Percentiles rank a stretch among this genome's conserved stretches.
Conservation (phyloP, 2,113 vertebrate genomes). For the Cynoglossus semilaevis region DNA sequence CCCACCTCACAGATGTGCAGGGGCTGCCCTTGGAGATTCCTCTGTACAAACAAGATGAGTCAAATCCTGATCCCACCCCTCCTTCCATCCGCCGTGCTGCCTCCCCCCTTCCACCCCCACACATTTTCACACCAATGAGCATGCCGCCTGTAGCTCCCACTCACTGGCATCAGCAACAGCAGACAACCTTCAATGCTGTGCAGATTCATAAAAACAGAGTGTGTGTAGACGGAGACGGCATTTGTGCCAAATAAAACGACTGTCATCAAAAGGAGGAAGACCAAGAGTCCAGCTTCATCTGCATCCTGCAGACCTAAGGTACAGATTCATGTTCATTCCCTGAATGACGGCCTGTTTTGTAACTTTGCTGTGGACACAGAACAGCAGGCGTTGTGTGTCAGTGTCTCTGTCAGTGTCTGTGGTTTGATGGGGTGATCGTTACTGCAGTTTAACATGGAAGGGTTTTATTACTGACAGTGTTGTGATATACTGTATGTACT, state of each 20-base stretch:
- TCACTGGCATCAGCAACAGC: slow-evolving; percentile 66
- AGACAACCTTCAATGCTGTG: slow-evolving; percentile 55
- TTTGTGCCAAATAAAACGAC: slow-evolving; percentile 43
- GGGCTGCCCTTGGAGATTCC: slow-evolving; percentile 61
- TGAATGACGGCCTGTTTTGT: slow-evolving; percentile 46
- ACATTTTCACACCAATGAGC: slow-evolving; percentile 69
- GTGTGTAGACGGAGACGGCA: slow-evolving; percentile 35
- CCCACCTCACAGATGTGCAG: slow-evolving; percentile 48
- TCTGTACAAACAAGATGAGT: slow-evolving; percentile 41
- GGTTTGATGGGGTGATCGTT: slow-evolving; percentile 14
- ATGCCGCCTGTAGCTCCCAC: slow-evolving; percentile 65
- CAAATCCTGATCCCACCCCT: not conserved
- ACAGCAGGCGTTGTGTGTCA: slow-evolving; percentile 4
- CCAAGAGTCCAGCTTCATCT: slow-evolving; percentile 43
- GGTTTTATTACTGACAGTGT: slow-evolving; percentile 11
- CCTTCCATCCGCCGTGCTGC: slow-evolving; percentile 26
- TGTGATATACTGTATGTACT: slow-evolving; percentile 7
- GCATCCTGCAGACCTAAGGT: slow-evolving; percentile 63
- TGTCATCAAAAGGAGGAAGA: slow-evolving; percentile 36
- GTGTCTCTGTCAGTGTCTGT: slow-evolving; percentile 19
- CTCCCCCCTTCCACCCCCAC: slow-evolving; percentile 39
- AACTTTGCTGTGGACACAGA: slow-evolving; percentile 30
- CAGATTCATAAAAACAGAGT: slow-evolving; percentile 47
- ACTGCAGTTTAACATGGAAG: slow-evolving; percentile 24
- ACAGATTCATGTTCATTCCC: slow-evolving; percentile 59